phyloP scores from a whole-genome alignment of 2,797 vertebrate genomes.

The Platyrinchus mystaceus region DNA sequence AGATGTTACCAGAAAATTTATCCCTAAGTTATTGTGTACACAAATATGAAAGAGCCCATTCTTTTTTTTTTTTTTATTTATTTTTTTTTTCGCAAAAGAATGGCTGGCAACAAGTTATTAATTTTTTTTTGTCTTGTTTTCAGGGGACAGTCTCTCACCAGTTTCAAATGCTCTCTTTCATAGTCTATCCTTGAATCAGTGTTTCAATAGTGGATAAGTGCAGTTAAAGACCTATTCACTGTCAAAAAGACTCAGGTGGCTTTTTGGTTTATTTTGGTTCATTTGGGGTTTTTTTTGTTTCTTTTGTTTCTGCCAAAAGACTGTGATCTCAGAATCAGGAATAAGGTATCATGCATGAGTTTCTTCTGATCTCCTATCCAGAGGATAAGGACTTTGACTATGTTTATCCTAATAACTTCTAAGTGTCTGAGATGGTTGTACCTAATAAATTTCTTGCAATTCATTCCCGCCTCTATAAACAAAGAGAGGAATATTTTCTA shows the following conservation, averaged over 20 bases:
- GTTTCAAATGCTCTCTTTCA: background rate
- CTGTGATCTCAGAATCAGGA: background rate
- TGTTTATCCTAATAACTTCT: background rate
- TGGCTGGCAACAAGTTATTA: background rate
- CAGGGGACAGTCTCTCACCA: background rate
- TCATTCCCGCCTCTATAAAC: background rate
- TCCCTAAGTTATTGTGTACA: background rate
- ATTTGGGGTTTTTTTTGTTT: background rate
- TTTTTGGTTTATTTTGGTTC: background rate
- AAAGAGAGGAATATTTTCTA: background rate
- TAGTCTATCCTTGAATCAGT: background rate
- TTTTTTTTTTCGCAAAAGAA: background rate
- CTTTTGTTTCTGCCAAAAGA: background rate
- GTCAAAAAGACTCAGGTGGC: background rate
- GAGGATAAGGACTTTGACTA: background rate
- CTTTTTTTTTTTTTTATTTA: fast-evolving
- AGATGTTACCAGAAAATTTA: background rate
- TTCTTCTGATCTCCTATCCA: background rate
- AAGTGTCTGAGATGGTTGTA: background rate
- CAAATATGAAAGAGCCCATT: background rate
- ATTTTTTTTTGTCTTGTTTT: background rate
- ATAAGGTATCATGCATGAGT: background rate
- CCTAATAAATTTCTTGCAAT: background rate
- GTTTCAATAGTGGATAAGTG: background rate
- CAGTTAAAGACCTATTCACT: background rate